Percentiles rank a stretch among this genome's conserved stretches.
These are phyloP conservation scores for rabbit (Oryctolagus cuniculus) DNA, from an alignment of 2,113 vertebrate genomes.

Conservation along the genomic window DNA sequence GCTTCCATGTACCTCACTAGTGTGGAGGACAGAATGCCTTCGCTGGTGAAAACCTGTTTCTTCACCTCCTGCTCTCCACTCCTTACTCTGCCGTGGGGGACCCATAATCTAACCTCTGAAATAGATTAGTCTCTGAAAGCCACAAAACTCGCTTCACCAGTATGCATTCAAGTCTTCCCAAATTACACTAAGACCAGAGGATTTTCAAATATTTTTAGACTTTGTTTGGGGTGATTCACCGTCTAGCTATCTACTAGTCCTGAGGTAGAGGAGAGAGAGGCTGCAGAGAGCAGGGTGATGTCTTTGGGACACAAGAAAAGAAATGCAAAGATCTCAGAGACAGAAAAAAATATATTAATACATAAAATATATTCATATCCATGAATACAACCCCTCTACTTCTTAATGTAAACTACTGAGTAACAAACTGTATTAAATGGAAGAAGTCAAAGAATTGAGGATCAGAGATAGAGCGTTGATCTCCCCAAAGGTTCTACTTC, in stretches of 20 bases:
- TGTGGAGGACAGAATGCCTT: background rate
- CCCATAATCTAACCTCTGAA: constrained; percentile 34
- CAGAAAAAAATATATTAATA: background rate
- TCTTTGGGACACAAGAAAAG: background rate
- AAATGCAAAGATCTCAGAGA: background rate
- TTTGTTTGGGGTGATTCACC: constrained; percentile 68
- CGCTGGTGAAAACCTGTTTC: background rate
- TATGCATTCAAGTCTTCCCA: constrained; percentile 34
- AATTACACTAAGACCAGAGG: constrained; percentile 50
- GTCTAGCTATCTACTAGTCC: constrained; percentile 43
- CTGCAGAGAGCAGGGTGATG: background rate
- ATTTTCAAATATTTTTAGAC: constrained; percentile 52
- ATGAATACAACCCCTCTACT: background rate
- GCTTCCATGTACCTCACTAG: background rate
- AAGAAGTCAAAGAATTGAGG: background rate
- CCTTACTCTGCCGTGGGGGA: background rate
- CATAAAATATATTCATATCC: background rate
- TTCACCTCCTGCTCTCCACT: background rate
- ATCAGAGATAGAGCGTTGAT: background rate
- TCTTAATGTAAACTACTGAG: constrained; percentile 12
- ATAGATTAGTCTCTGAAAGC: constrained; percentile 16
- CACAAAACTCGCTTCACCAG: constrained; percentile 60
- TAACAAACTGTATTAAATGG: background rate
- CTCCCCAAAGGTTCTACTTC: background rate
- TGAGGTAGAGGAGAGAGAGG: background rate